phyloP scores from a whole-genome alignment of 1,140 invertebrate species.

The Xylocopa sonorina region DNA sequence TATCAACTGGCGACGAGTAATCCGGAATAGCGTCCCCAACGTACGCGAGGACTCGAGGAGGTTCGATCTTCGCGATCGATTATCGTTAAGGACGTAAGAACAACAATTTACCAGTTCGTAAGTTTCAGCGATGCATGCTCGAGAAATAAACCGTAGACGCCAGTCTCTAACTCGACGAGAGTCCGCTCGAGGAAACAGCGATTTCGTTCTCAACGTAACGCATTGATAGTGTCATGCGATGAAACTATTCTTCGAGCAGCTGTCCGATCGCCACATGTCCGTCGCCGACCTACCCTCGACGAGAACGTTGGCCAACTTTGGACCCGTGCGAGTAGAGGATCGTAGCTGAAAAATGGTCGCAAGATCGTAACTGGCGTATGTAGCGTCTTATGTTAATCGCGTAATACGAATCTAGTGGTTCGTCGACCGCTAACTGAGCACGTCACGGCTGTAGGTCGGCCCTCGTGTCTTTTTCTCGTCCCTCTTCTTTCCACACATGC shows the following conservation, averaged over 20 bases:
- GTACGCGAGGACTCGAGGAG: not conserved
- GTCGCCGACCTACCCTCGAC: not conserved
- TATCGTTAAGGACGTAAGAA: constrained; percentile 11
- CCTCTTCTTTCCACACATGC: constrained; percentile 11
- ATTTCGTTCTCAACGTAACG: constrained; percentile 25
- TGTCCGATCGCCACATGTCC: constrained; percentile 19
- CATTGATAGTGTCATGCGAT: not conserved
- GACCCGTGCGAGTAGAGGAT: constrained; percentile 28
- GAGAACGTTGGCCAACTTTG: not conserved
- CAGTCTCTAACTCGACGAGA: too few species aligned
- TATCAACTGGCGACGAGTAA: not conserved
- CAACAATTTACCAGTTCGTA: not conserved
- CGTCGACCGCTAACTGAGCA: constrained; percentile 37
- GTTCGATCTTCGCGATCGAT: constrained; percentile 16
- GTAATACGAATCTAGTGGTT: constrained; percentile 61
- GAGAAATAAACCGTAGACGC: too few species aligned
- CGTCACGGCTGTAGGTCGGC: constrained; percentile 18
- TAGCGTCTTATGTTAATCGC: constrained; percentile 1
- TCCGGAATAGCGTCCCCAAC: not conserved
- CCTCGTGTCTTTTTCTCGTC: constrained; percentile 31
- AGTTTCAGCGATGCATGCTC: constrained; percentile 3
- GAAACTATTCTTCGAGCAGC: constrained; percentile 24
- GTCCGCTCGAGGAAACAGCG: not conserved
- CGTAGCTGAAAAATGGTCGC: constrained; percentile 67
- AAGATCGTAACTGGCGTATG: constrained; percentile 7